These are phyloP conservation scores for Arctopsyche grandis DNA, from an alignment of 1,140 invertebrate genomes.

Conservation along the genomic window DNA sequence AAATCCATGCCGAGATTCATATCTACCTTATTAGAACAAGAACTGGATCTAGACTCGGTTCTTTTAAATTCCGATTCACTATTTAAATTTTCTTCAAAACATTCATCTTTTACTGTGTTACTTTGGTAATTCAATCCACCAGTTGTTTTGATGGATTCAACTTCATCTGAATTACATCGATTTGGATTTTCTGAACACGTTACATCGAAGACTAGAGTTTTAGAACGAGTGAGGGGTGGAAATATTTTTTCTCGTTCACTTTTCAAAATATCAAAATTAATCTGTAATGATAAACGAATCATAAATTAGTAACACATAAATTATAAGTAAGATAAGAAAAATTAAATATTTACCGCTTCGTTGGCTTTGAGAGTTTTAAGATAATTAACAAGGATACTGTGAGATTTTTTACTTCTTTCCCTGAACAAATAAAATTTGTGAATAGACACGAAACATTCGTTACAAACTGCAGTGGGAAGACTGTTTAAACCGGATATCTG, in stretches of 20 bases:
- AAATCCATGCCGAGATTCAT: background rate
- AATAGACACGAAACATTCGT: background rate
- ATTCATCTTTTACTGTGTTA: background rate
- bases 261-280: background rate
- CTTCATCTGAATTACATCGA: background rate
- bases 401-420: background rate
- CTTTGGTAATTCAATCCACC: background rate
- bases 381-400: background rate
- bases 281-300: constrained; percentile 3
- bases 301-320: background rate
- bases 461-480: constrained; percentile 4
- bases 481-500: constrained; percentile 8
- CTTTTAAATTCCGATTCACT: background rate
- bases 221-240: constrained; percentile 7
- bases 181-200: background rate
- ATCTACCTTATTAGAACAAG: background rate
- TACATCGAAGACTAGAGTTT: constrained; percentile 15
- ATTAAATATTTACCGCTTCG: constrained; percentile 3
- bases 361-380: background rate
- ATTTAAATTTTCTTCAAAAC: too few relatives aligned
- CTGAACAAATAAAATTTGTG: constrained; percentile 23
- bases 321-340: background rate
- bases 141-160: background rate
- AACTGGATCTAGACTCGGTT: background rate
- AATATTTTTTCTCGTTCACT: constrained; percentile 18